Percentiles rank a stretch among this genome's conserved stretches.
Conservation (phyloP, 2,797 vertebrate genomes). For the Holocentrus rufus region DNA sequence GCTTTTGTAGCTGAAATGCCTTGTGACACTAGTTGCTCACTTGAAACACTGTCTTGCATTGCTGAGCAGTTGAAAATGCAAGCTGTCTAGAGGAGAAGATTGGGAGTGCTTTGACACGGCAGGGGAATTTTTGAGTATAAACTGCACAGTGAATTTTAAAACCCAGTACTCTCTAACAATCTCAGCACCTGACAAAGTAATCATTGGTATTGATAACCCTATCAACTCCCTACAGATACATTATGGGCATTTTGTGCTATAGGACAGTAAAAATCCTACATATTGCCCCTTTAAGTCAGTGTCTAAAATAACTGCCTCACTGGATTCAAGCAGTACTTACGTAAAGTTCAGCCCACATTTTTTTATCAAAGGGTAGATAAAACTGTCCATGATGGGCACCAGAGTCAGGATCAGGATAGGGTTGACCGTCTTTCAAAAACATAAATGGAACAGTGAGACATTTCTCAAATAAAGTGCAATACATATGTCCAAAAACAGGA, state of each 20-base stretch:
- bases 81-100: no score
- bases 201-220: no score
- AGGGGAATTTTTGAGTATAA: no score
- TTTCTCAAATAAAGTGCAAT: constrained; percentile 51
- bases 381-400: constrained; percentile 88
- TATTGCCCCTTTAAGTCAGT: no score
- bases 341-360: constrained; percentile 94
- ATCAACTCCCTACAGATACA: no score
- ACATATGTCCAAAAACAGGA: not conserved
- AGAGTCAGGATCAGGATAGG: constrained; percentile 92
- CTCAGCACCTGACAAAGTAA: not conserved
- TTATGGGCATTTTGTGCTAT: no score
- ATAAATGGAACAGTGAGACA: constrained; percentile 23
- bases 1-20: no score
- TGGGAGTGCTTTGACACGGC: no score
- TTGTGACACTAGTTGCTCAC: no score
- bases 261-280: no score
- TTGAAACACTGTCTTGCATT: no score
- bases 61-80: no score
- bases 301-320: not conserved
- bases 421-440: constrained; percentile 88
- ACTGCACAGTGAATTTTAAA: not conserved
- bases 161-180: not conserved
- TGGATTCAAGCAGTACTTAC: constrained; percentile 76
- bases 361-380: constrained; percentile 90